Base-by-base conservation (phyloP, 2,113 vertebrate species). In the human region DNA sequence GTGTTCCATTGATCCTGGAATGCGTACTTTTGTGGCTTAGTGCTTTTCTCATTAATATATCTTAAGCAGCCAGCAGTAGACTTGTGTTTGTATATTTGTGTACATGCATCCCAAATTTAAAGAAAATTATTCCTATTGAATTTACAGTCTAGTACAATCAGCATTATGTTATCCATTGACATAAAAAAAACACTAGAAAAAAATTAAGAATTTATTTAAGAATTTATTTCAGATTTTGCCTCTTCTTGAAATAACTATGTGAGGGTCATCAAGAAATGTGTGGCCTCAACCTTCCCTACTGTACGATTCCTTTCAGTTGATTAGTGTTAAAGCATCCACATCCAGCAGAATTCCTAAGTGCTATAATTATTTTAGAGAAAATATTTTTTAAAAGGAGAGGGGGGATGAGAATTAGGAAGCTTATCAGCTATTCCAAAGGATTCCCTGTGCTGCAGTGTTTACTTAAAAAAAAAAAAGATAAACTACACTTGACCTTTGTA, bases 11-110 rank as follows among this genome's bases (percentile, higher is more conserved):
- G 95, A 75, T 11, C 5, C 79, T 72, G 78, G 89, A 97, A 86
- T 95, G 94, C 48, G 0, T 84, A 14, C 59, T 87, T 78, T 27
- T 55, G 50, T 32, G n/a, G 96, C 94, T 96, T 96, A 92, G 59
- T 84, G 96, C 97, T 97, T 97, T 70, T 96, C 94, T 94, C 61
- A 9, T 82, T 40, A 22, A 88, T 92, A 43, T 43, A 64, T 35
- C 88, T 86, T 73, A 85, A 95, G 96, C 79, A 97, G 88, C 81
- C 18, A 72, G 90, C 81, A 94, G 3, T 66, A 72, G 82, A 66
- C 57, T 72, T 96, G 45, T 93, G 82, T 81, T 35, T 79, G 79
- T 95, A 17, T 81, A 61, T 92, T 80, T 92, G 40, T 95, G 50
- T 95, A 92, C 55, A 70, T 82, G n/a, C 48, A n/a, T 94, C 66